Evolutionary conservation across 1,140 invertebrate species (phyloP).

Genomic region (Leguminivora glycinivorella): DNA sequence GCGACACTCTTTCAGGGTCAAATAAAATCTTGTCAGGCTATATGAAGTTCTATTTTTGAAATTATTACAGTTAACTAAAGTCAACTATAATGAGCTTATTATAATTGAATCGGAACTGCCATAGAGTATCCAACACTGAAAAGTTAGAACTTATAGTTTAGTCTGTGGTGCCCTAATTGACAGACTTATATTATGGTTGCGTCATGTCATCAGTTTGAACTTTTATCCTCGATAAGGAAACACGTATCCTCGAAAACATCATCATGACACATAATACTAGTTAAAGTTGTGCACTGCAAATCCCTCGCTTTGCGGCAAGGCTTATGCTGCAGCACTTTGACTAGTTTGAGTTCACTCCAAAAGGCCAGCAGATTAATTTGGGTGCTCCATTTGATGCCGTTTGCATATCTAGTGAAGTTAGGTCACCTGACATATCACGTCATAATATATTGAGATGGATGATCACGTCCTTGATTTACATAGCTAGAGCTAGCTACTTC

Average conservation of each 20-base stretch:
- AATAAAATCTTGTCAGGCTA: too few relatives aligned
- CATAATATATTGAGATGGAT: neutral
- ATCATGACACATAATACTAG: constrained; percentile 1
- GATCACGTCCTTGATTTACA: neutral
- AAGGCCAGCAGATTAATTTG: constrained; percentile 24
- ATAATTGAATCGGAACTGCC: too few relatives aligned
- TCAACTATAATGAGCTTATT: too few relatives aligned
- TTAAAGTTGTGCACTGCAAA: neutral
- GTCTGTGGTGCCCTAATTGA: too few relatives aligned
- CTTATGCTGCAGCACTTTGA: constrained; percentile 24
- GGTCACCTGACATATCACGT: neutral
- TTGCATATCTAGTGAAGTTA: neutral
- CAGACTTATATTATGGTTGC: too few relatives aligned
- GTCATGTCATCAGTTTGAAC: neutral
- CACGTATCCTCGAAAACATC: neutral
- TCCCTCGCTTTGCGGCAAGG: constrained; percentile 3
- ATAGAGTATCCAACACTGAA: too few relatives aligned
- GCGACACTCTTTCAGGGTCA: too few relatives aligned
- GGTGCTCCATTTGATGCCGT: constrained; percentile 13
- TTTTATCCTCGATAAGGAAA: too few relatives aligned
- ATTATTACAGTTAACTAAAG: too few relatives aligned
- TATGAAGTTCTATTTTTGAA: too few relatives aligned
- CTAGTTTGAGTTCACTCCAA: constrained; percentile 20
- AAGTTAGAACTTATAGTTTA: too few relatives aligned
- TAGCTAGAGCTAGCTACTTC: too few relatives aligned